Conservation (phyloP, 2,888 invertebrate genomes). For the Spodoptera exigua region DNA sequence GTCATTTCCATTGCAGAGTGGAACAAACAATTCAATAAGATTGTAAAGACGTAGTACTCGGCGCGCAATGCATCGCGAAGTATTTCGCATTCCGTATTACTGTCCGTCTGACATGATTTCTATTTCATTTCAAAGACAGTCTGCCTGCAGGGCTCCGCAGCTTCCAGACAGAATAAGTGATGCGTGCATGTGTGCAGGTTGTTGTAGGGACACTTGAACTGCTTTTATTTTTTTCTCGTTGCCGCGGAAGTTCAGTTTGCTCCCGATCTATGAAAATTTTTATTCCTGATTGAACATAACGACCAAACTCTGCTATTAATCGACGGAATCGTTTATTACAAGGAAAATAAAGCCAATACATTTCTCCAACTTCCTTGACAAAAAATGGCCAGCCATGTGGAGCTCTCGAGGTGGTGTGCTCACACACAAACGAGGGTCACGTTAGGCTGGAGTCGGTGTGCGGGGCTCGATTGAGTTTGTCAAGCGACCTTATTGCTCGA, state of each 20-base stretch:
- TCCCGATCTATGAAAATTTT: not conserved
- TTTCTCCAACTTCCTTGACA: slow-evolving; percentile 31
- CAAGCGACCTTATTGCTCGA: slow-evolving; percentile 44
- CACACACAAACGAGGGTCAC: not conserved
- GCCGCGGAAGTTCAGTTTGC: too few relatives aligned
- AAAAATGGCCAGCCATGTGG: slow-evolving; percentile 1
- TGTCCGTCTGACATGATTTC: slow-evolving; percentile 13
- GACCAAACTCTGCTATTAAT: slow-evolving; percentile 23
- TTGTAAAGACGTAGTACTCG: slow-evolving; percentile 15
- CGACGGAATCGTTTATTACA: slow-evolving; percentile 41
- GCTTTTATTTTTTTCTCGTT: too few relatives aligned
- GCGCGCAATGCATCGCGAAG: slow-evolving; percentile 16
- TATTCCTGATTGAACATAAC: not conserved
- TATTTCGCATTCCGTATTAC: slow-evolving; percentile 13
- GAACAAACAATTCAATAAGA: slow-evolving; percentile 24
- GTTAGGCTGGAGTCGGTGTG: slow-evolving; percentile 12
- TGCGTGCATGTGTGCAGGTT: not conserved
- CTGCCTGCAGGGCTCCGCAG: not conserved
- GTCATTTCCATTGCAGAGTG: slow-evolving; percentile 8
- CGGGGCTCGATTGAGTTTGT: slow-evolving; percentile 45
- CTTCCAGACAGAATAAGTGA: not conserved
- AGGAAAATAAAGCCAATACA: slow-evolving; percentile 44
- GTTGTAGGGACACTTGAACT: not conserved
- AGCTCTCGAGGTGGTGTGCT: slow-evolving; percentile 6
- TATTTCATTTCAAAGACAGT: slow-evolving; percentile 17